Percentiles rank a stretch among this genome's conserved stretches.
Evolutionary conservation across 2,888 invertebrate genomes (phyloP).

Genomic region (Anoncus sp.): DNA sequence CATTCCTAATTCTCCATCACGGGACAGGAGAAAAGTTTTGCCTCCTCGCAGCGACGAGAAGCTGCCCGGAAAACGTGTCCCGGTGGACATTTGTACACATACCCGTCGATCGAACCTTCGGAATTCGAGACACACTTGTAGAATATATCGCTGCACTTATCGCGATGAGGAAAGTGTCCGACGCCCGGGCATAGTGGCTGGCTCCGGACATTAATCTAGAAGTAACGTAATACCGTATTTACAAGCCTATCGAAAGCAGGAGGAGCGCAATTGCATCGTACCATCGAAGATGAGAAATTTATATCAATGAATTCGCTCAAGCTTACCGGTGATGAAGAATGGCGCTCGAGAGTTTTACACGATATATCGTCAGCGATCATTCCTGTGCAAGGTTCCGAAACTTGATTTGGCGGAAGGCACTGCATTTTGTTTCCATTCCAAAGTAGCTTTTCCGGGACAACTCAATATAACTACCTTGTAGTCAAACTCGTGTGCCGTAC

Average conservation of each 20-base stretch:
- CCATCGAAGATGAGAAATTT: too few species aligned
- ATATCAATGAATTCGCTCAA: background rate
- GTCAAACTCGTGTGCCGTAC: conserved; percentile 87
- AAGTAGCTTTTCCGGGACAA: conserved; percentile 90
- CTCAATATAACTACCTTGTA: conserved; percentile 88
- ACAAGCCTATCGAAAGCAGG: too few species aligned
- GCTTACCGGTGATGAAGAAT: conserved; percentile 86
- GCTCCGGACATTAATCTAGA: conserved; percentile 86
- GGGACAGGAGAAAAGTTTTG: conserved; percentile 85
- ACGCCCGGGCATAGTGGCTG: conserved; percentile 86
- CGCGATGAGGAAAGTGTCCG: conserved; percentile 87
- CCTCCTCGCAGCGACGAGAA: conserved; percentile 88
- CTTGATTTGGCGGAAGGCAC: conserved; percentile 87
- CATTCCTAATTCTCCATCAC: too few species aligned
- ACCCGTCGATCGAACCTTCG: conserved; percentile 85
- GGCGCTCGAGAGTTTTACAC: conserved; percentile 84
- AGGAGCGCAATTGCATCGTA: too few species aligned
- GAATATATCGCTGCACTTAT: conserved; percentile 87
- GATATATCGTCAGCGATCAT: conserved; percentile 84
- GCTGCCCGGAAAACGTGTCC: conserved; percentile 89
- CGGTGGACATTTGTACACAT: conserved; percentile 89
- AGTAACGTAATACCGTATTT: conserved; percentile 76
- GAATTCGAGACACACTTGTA: conserved; percentile 86
- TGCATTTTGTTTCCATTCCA: conserved; percentile 88
- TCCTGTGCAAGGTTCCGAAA: conserved; percentile 85